Conservation (phyloP, 2,797 vertebrate species). For the Phylloscopus collybita region DNA sequence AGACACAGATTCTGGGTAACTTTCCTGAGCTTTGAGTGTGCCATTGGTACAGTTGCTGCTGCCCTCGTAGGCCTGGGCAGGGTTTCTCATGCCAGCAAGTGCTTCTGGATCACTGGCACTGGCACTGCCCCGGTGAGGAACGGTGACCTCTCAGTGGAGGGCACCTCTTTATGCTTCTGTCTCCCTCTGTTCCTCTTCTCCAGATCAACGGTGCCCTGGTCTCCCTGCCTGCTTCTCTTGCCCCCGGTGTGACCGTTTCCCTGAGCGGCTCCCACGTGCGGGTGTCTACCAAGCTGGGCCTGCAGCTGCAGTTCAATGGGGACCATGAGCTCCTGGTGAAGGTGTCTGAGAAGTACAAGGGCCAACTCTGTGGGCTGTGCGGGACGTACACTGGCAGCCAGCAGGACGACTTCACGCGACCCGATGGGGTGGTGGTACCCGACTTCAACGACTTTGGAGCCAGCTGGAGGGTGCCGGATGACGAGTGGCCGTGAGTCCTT, state of each 20-base stretch:
- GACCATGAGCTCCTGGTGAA: constrained; percentile 62
- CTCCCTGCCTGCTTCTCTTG: constrained; percentile 7
- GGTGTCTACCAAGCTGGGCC: constrained; percentile 38
- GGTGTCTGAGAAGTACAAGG: constrained; percentile 60
- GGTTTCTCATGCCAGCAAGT: background rate
- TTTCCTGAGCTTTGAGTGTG: background rate
- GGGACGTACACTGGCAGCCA: constrained; percentile 72
- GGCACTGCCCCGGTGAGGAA: accelerated
- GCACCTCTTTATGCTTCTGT: background rate
- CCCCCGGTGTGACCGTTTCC: background rate
- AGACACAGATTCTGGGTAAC: background rate
- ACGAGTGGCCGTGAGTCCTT: constrained; percentile 75
- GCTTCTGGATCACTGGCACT: background rate
- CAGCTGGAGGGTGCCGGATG: constrained; percentile 49
- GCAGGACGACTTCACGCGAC: constrained; percentile 69
- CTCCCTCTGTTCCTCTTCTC: background rate
- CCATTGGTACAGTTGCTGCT: accelerated
- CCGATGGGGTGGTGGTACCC: constrained; percentile 3
- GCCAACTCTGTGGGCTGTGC: constrained; percentile 72
- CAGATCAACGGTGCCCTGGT: constrained; percentile 22
- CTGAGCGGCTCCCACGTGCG: constrained; percentile 4
- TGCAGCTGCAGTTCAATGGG: constrained; percentile 66
- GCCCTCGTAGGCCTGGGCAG: background rate
- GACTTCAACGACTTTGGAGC: constrained; percentile 57
- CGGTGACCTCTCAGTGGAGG: background rate